Percentiles rank a stretch among this genome's conserved stretches.
These are phyloP conservation scores for Pherbina coryleti DNA, from an alignment of 2,888 invertebrate genomes.

Conservation along the genomic window DNA sequence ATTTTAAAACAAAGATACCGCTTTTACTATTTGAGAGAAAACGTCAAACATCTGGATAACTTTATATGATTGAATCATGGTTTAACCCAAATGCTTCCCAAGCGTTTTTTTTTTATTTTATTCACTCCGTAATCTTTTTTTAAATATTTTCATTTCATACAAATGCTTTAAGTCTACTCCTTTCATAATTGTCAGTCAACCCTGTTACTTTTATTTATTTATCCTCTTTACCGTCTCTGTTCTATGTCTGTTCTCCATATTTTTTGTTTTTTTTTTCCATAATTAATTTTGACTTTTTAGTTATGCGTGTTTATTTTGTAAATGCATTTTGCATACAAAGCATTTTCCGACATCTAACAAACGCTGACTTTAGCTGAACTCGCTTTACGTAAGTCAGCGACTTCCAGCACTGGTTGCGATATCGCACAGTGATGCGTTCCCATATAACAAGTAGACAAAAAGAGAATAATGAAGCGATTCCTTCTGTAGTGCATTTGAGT, in stretches of 20 bases:
- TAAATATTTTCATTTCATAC: not conserved
- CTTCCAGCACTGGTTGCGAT: not conserved
- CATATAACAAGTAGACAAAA: too few relatives aligned
- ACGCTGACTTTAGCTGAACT: slow-evolving; percentile 16
- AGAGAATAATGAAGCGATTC: too few relatives aligned
- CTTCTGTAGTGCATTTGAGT: too few relatives aligned
- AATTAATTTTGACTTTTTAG: not conserved
- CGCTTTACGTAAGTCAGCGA: not conserved
- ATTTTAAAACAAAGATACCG: too few relatives aligned
- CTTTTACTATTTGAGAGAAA: too few relatives aligned
- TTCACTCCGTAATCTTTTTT: too few relatives aligned
- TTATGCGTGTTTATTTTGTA: slow-evolving; percentile 17
- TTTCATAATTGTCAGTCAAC: too few relatives aligned
- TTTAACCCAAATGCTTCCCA: too few relatives aligned
- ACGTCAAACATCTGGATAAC: too few relatives aligned
- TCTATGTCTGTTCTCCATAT: not conserved
- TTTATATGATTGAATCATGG: too few relatives aligned
- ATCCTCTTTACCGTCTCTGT: not conserved
- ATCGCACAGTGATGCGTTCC: too few relatives aligned
- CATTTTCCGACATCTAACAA: not conserved
- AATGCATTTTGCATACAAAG: slow-evolving; percentile 36
- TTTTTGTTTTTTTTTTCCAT: not conserved
- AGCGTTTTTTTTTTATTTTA: too few relatives aligned
- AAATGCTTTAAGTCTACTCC: not conserved
- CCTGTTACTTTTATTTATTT: not conserved